phyloP scores from a whole-genome alignment of 2,797 vertebrate genomes.

The Clamator glandarius region DNA sequence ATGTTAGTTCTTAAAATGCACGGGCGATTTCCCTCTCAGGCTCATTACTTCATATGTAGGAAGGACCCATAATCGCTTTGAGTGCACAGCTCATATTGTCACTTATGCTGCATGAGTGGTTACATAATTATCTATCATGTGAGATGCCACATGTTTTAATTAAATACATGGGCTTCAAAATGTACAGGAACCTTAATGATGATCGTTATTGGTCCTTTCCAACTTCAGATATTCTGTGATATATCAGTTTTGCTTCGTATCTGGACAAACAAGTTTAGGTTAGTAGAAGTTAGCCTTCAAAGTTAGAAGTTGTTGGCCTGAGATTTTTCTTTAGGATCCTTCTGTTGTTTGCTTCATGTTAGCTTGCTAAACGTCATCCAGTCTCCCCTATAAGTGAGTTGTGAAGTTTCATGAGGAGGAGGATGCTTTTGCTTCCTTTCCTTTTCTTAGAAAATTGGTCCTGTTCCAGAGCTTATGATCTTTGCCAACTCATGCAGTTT shows the following conservation, averaged over 20 bases:
- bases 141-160: neutral
- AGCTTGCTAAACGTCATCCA: neutral
- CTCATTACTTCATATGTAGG: neutral
- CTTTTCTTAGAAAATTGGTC: neutral
- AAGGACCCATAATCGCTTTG: neutral
- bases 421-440: neutral
- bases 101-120: neutral
- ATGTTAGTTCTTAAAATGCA: neutral
- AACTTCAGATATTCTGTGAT: neutral
- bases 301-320: neutral
- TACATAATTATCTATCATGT: neutral
- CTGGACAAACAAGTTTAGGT: neutral
- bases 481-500: neutral
- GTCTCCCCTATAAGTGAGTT: neutral
- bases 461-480: neutral
- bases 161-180: neutral
- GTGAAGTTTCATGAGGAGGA: neutral
- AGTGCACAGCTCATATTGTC: rapidly evolving
- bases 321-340: neutral
- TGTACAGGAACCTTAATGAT: neutral
- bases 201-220: neutral
- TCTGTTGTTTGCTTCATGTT: neutral
- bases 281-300: neutral
- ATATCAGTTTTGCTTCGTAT: neutral
- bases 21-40: neutral